Conservation (phyloP, 53 echinoderm and acorn worm species). For the Stichopus horrens region DNA sequence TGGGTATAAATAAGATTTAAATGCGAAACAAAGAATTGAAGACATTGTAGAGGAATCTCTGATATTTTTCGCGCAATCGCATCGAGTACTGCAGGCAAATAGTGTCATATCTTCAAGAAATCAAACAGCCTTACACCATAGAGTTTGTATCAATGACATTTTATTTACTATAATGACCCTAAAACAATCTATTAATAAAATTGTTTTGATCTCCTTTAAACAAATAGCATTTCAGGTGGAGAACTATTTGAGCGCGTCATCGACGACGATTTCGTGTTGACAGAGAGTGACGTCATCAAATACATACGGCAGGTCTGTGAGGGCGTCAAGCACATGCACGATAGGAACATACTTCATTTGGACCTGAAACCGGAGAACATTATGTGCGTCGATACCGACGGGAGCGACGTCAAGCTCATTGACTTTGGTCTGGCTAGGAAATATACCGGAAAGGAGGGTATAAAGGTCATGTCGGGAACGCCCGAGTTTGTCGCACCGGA, state of each 20-base stretch:
- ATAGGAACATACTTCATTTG: slow-evolving; percentile 75
- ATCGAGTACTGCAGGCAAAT: no score
- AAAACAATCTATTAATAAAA: background rate
- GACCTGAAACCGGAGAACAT: slow-evolving; percentile 98
- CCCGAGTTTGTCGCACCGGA: slow-evolving; percentile 99
- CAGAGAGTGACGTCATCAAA: slow-evolving; percentile 92
- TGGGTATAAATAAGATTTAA: no score
- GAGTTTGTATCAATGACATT: background rate
- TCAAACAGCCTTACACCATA: no score
- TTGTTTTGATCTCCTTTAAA: background rate
- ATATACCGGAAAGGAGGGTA: slow-evolving; percentile 69
- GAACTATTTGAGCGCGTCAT: slow-evolving; percentile 96
- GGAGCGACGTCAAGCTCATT: slow-evolving; percentile 88
- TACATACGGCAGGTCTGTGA: slow-evolving; percentile 97
- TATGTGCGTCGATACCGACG: slow-evolving; percentile 82
- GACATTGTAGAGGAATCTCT: no score
- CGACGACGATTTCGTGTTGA: slow-evolving; percentile 89
- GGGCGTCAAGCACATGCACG: slow-evolving; percentile 96
- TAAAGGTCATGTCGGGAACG: slow-evolving; percentile 96
- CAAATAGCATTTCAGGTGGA: slow-evolving; percentile 76
- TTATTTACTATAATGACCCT: background rate
- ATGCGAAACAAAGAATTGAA: no score
- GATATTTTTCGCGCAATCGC: no score
- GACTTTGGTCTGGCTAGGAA: slow-evolving; percentile 93
- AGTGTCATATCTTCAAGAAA: no score